Evolutionary conservation across 1,140 invertebrate genomes (phyloP).

Genomic region (Cyrtorhinus lividipennis): DNA sequence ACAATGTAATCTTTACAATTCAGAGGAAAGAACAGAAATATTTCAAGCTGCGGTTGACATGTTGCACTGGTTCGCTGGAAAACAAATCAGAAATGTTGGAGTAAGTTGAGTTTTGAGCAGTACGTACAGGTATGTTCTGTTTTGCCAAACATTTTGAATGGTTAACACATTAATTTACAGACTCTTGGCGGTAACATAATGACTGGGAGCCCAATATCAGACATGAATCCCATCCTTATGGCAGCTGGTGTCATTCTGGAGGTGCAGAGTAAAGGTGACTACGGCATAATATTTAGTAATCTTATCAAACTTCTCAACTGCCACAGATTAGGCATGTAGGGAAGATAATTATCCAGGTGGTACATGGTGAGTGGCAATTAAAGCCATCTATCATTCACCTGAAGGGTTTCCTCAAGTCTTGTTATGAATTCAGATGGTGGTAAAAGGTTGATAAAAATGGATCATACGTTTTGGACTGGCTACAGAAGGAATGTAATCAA

Average conservation of each 20-base stretch:
- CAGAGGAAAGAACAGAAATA: slow-evolving; percentile 43
- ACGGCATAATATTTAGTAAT: slow-evolving; percentile 21
- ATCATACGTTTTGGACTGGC: slow-evolving; percentile 71
- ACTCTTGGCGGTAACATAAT: slow-evolving; percentile 84
- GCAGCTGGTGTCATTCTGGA: slow-evolving; percentile 46
- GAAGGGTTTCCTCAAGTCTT: not conserved
- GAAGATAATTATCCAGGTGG: too few relatives aligned
- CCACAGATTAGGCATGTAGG: not conserved
- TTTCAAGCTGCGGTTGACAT: slow-evolving; percentile 65
- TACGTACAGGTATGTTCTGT: not conserved
- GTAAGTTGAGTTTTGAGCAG: slow-evolving; percentile 33
- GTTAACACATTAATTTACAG: slow-evolving; percentile 32
- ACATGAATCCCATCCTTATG: slow-evolving; percentile 85
- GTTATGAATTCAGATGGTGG: slow-evolving; percentile 34
- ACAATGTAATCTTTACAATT: not conserved
- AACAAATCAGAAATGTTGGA: slow-evolving; percentile 75
- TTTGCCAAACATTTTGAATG: not conserved
- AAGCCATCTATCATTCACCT: too few relatives aligned
- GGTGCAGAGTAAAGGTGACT: slow-evolving; percentile 38
- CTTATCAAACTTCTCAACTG: not conserved
- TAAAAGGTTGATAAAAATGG: slow-evolving; percentile 50
- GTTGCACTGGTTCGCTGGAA: slow-evolving; percentile 87
- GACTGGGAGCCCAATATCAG: slow-evolving; percentile 90
- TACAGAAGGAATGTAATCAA: slow-evolving; percentile 67
- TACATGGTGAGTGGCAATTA: too few relatives aligned